Percentiles rank a stretch among this genome's conserved stretches.
Evolutionary conservation across 2,113 vertebrate genomes (phyloP).

Genomic region (Aptenodytes patagonicus): DNA sequence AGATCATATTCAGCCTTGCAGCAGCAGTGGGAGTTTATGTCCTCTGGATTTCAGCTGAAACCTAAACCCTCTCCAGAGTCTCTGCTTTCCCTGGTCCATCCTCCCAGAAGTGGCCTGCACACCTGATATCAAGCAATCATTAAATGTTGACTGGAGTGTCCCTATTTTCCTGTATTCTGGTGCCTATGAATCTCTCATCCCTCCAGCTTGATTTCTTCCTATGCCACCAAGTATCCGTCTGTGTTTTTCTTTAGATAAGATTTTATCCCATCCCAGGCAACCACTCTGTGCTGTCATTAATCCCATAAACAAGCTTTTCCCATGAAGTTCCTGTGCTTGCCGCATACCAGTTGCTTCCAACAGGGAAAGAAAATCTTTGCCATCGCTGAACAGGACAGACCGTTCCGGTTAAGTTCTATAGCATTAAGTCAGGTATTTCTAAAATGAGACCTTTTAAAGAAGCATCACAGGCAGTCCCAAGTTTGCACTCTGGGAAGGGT

Average conservation of each 20-base stretch:
- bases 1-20: background rate
- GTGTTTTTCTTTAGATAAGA: conserved; percentile 46
- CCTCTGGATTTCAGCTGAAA: background rate
- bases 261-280: conserved; percentile 2
- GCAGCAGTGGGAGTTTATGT: background rate
- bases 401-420: background rate
- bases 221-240: background rate
- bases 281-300: background rate
- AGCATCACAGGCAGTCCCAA: background rate
- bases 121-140: background rate
- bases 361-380: background rate
- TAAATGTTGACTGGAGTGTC: background rate
- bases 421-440: background rate
- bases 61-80: background rate
- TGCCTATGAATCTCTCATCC: background rate
- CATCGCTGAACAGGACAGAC: background rate
- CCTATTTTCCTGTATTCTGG: background rate
- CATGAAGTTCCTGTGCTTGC: background rate
- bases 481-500: background rate
- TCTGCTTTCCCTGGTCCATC: background rate
- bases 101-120: background rate
- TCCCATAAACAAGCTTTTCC: background rate
- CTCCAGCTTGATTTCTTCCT: conserved; percentile 11
- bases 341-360: background rate
- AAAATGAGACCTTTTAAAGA: background rate